Conservation (phyloP, 2,888 invertebrate genomes). For the Carabus problematicus region DNA sequence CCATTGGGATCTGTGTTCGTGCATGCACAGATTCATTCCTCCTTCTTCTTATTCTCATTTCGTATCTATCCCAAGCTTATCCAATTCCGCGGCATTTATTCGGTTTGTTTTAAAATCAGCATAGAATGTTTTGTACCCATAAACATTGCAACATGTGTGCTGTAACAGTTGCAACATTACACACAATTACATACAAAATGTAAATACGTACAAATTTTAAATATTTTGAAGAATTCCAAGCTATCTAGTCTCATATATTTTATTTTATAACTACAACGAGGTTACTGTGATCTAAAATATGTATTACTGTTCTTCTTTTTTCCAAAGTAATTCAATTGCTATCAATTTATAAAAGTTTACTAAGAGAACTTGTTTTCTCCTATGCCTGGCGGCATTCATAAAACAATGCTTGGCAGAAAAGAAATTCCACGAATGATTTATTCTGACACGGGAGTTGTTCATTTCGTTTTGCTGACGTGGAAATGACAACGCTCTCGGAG, state of each 20-base stretch:
- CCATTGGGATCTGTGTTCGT: slow-evolving; percentile 42
- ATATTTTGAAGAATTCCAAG: not conserved
- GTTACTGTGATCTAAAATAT: too few species aligned
- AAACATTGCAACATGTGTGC: too few species aligned
- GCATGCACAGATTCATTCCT: slow-evolving; percentile 42
- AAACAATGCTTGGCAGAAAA: not conserved
- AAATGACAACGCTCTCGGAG: slow-evolving; percentile 48
- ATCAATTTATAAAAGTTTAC: too few species aligned
- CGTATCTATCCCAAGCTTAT: slow-evolving; percentile 1
- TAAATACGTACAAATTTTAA: not conserved
- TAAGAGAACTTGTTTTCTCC: too few species aligned
- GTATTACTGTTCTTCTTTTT: too few species aligned
- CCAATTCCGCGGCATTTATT: not conserved
- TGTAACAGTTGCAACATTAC: too few species aligned
- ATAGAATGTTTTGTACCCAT: not conserved
- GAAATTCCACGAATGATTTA: slow-evolving; percentile 38
- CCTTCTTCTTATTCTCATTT: slow-evolving; percentile 30
- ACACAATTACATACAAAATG: not conserved
- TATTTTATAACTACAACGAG: not conserved
- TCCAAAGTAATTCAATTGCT: too few species aligned
- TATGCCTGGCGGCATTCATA: too few species aligned
- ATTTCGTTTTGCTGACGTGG: slow-evolving; percentile 44
- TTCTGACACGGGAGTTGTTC: slow-evolving; percentile 38
- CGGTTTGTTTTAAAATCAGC: slow-evolving; percentile 5
- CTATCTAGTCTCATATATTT: not conserved